Percentiles rank a stretch among this genome's conserved stretches.
Evolutionary conservation across 2,888 invertebrate genomes (phyloP).

Genomic region (Cerastis leucographa): DNA sequence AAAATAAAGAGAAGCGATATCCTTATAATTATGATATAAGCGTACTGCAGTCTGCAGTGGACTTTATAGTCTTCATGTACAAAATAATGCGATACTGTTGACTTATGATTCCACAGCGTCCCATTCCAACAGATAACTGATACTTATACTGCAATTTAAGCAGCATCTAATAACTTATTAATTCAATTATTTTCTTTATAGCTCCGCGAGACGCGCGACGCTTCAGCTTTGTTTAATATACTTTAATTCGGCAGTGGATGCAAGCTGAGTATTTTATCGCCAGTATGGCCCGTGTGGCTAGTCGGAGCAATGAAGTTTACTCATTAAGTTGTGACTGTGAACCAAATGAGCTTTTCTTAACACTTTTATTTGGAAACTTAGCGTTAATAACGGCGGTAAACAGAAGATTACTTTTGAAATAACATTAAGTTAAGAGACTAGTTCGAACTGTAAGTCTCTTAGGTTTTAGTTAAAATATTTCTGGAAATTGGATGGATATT

Average conservation of each 20-base stretch:
- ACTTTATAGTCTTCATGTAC: neutral
- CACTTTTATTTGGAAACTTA: slow-evolving; percentile 42
- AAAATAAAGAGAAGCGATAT: neutral
- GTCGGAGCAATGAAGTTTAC: slow-evolving; percentile 40
- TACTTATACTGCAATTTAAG: slow-evolving; percentile 18
- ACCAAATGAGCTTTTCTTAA: slow-evolving; percentile 35
- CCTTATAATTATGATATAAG: neutral
- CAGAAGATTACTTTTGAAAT: neutral
- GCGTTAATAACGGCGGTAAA: slow-evolving; percentile 19
- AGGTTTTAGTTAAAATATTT: neutral
- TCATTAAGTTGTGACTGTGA: slow-evolving; percentile 50
- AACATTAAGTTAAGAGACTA: neutral
- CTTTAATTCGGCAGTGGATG: slow-evolving; percentile 34
- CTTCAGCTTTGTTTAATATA: slow-evolving; percentile 14
- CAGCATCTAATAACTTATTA: slow-evolving; percentile 43
- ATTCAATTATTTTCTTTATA: slow-evolving; percentile 48
- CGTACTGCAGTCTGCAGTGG: neutral
- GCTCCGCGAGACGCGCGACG: slow-evolving; percentile 2
- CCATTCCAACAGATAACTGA: slow-evolving; percentile 27
- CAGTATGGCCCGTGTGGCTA: slow-evolving; percentile 27
- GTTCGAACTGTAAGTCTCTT: neutral
- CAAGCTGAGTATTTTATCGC: slow-evolving; percentile 36
- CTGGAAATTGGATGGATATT: neutral
- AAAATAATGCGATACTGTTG: neutral
- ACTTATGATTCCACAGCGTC: slow-evolving; percentile 25